phyloP scores from a whole-genome alignment of 2,797 vertebrate genomes.

The Typhlichthys eigenmanni region DNA sequence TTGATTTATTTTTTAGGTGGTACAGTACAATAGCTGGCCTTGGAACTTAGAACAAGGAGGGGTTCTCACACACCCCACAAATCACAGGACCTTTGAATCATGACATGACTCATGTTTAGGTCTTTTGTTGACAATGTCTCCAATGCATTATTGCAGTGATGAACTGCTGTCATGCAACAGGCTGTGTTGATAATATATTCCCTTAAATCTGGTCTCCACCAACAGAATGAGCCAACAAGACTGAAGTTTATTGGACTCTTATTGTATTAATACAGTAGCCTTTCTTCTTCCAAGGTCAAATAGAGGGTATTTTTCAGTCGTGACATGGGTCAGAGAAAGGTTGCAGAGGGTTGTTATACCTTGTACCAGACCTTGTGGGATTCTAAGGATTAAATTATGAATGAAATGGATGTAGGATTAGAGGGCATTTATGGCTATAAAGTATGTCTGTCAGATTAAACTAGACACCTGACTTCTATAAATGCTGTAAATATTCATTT shows the following conservation, averaged over 20 bases:
- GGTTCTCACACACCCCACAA: conserved; percentile 32
- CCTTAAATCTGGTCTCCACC: not conserved
- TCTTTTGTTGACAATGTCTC: conserved; percentile 34
- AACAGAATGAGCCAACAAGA: not conserved
- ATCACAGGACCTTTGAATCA: conserved; percentile 66
- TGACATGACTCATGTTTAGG: conserved; percentile 40
- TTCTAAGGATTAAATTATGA: conserved; percentile 21
- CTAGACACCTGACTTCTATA: conserved; percentile 5
- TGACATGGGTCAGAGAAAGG: not conserved
- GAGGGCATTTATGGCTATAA: conserved; percentile 4
- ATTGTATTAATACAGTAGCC: not conserved
- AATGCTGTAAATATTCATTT: not conserved
- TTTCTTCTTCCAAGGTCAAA: conserved; percentile 23
- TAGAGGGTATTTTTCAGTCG: not conserved
- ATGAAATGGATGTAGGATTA: conserved; percentile 13
- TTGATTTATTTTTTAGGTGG: conserved; percentile 19
- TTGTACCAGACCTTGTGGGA: not conserved
- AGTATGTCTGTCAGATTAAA: conserved; percentile 15
- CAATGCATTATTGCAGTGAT: conserved; percentile 26
- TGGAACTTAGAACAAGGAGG: conserved; percentile 50
- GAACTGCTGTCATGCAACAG: conserved; percentile 34
- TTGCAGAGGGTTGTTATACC: not conserved
- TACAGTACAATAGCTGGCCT: conserved; percentile 14
- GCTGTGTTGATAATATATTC: not conserved
- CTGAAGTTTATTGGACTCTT: no score